A percentile compares a stretch with the other conserved stretches of the same genome.
Conservation (phyloP, 2,888 invertebrate species). For the Plusia festucae region DNA sequence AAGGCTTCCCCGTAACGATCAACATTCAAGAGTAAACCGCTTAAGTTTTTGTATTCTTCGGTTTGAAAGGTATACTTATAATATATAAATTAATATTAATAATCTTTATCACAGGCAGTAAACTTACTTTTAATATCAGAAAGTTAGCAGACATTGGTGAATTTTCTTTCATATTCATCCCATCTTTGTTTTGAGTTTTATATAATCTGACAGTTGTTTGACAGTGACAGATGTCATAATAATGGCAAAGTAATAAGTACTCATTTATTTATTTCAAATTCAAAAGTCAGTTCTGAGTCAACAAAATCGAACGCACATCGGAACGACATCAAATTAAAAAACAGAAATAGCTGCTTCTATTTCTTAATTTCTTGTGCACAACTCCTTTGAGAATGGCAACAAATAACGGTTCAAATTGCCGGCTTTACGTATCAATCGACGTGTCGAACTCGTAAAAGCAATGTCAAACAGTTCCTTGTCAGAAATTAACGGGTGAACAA, state of each 20-base stretch:
- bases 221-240: no score
- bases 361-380: neutral
- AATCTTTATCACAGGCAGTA: no score
- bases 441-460: constrained; percentile 14
- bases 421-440: neutral
- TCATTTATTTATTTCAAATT: no score
- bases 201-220: no score
- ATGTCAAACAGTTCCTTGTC: constrained; percentile 22
- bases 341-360: neutral
- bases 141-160: no score
- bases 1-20: neutral
- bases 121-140: no score
- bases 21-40: neutral
- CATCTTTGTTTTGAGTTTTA: no score
- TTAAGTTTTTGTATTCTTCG: neutral
- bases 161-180: no score
- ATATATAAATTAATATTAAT: no score
- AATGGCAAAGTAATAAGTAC: no score
- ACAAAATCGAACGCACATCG: neutral
- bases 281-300: no score
- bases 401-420: neutral
- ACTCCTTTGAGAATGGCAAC: neutral
- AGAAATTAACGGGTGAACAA: constrained; percentile 33
- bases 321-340: neutral
- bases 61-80: no score